Evolutionary conservation across 2,797 vertebrate genomes (phyloP).

Genomic region (Hippocampus kuda): DNA sequence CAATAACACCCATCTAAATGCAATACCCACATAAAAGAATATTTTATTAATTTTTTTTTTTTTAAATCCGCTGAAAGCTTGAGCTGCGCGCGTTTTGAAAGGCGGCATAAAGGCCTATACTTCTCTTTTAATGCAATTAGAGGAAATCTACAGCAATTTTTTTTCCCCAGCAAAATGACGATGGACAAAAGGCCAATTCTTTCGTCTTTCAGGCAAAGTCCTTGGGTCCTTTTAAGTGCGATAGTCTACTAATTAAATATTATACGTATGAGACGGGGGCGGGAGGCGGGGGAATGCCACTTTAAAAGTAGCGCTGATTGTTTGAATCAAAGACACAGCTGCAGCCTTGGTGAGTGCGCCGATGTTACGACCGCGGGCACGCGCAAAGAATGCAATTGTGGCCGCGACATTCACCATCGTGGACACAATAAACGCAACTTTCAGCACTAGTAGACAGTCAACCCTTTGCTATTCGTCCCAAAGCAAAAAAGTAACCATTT

Average conservation of each 20-base stretch:
- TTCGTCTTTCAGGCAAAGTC: slow-evolving; percentile 52
- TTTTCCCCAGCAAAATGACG: slow-evolving; percentile 43
- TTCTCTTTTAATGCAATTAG: slow-evolving; percentile 58
- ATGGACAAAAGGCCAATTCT: slow-evolving; percentile 61
- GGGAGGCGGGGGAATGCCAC: slow-evolving; percentile 44
- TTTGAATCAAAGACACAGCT: slow-evolving; percentile 53
- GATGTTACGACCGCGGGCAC: slow-evolving; percentile 39
- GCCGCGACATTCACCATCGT: slow-evolving; percentile 32
- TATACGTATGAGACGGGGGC: slow-evolving; percentile 41
- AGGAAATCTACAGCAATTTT: slow-evolving; percentile 49
- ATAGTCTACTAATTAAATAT: slow-evolving; percentile 67
- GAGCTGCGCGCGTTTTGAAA: slow-evolving; percentile 45
- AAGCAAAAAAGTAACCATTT: background rate
- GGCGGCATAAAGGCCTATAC: slow-evolving; percentile 54
- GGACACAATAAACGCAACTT: background rate
- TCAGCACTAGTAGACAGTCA: background rate
- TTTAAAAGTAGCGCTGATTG: slow-evolving; percentile 57
- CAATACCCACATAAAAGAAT: slow-evolving; percentile 38
- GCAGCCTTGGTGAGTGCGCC: slow-evolving; percentile 58
- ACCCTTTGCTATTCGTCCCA: background rate
- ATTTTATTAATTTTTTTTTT: slow-evolving; percentile 2
- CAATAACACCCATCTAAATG: slow-evolving; percentile 50
- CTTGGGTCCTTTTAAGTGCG: slow-evolving; percentile 62
- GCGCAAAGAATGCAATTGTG: slow-evolving; percentile 56
- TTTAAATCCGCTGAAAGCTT: slow-evolving; percentile 36